Conservation (phyloP, 2,888 invertebrate genomes). For the Ophion ellenae region DNA sequence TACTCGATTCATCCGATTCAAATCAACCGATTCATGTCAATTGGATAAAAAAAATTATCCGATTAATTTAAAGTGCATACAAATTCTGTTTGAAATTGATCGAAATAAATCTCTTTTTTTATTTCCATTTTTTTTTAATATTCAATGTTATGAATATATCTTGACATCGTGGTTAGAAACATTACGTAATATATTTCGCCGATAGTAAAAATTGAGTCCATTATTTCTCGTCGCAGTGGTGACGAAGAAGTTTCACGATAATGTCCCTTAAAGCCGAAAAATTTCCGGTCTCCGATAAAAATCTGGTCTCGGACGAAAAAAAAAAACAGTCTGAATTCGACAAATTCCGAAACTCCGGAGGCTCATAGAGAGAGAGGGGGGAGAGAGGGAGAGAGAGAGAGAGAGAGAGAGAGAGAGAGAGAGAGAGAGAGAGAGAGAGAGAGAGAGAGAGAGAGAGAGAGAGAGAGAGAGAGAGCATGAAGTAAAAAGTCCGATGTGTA, state of each 20-base stretch:
- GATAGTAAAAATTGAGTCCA: constrained; percentile 3
- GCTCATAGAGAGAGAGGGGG: too few species aligned
- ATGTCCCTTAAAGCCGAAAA: background rate
- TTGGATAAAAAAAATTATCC: background rate
- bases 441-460: background rate
- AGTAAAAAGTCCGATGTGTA: constrained; percentile 8
- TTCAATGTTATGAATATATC: background rate
- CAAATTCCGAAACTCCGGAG: too few species aligned
- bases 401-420: too few species aligned
- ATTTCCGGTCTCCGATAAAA: constrained; percentile 19
- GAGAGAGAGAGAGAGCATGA: background rate
- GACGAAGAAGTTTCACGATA: constrained; percentile 14
- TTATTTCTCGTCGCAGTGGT: constrained; percentile 13
- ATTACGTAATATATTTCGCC: background rate
- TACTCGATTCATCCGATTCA: too few species aligned
- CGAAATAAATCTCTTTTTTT: background rate
- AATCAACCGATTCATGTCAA: too few species aligned
- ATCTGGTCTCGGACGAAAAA: background rate
- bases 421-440: too few species aligned
- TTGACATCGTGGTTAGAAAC: background rate
- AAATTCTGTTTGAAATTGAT: background rate
- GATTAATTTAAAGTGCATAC: too few species aligned
- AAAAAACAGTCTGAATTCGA: background rate
- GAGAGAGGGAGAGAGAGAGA: too few species aligned
- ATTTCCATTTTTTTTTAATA: background rate